A percentile compares a stretch with the other conserved stretches of the same genome.
Evolutionary conservation across 2,113 vertebrate species (phyloP).

Genomic region (Oreochromis aureus): DNA sequence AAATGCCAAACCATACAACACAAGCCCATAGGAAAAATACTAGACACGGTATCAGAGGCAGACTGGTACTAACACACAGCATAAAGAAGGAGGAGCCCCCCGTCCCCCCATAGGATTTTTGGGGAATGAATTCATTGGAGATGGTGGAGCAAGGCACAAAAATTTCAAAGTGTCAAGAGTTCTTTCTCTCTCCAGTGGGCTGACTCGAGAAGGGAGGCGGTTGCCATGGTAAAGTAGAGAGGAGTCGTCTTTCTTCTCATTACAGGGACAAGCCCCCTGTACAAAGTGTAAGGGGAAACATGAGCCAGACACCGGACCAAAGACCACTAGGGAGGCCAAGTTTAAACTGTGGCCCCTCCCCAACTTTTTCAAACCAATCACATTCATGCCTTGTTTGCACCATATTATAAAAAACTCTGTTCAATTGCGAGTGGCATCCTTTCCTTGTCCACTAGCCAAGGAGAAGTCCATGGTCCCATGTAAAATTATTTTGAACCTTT

Average conservation of each 20-base stretch:
- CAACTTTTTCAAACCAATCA: background rate
- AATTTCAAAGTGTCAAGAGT: background rate
- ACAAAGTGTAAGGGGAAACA: background rate
- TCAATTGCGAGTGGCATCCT: background rate
- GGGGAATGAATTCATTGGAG: background rate
- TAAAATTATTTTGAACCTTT: background rate
- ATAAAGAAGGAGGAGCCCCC: background rate
- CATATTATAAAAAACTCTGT: background rate
- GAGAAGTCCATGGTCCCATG: background rate
- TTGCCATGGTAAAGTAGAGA: background rate
- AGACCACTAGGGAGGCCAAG: background rate
- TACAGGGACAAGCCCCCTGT: background rate
- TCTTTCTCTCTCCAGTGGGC: background rate
- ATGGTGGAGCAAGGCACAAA: background rate
- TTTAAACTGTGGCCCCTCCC: background rate
- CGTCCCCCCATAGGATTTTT: background rate
- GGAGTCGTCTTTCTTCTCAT: background rate
- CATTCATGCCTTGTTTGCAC: background rate
- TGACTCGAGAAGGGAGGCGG: background rate
- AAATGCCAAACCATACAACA: background rate
- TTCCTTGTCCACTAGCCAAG: background rate
- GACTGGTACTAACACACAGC: background rate
- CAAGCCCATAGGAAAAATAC: background rate
- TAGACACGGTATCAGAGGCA: background rate
- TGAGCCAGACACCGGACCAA: background rate